Evolutionary conservation across 2,888 invertebrate genomes (phyloP), one percentile per base, ranked within the genome.

Genomic region (Dilophus febrilis): DNA sequence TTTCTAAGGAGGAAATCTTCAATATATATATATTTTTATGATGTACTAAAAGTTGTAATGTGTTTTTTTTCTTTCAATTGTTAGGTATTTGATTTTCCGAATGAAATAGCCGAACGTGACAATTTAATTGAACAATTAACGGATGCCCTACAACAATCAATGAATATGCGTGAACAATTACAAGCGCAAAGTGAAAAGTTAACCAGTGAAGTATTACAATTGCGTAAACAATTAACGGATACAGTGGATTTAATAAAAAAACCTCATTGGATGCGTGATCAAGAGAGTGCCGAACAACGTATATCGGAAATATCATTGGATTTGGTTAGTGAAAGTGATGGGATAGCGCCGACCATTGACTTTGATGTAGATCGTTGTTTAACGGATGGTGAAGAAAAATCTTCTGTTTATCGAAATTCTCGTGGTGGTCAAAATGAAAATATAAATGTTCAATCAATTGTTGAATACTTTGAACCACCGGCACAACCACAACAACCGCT

Each of bases 41-140:
- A n/a, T n/a, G n/a, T n/a, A n/a, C n/a, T n/a, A n/a, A n/a, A n/a
- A n/a, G n/a, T n/a, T n/a, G n/a, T n/a, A n/a, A n/a, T n/a, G n/a
- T n/a, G n/a, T n/a, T n/a, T n/a, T n/a, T n/a, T n/a, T n/a, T n/a
- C n/a, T n/a, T n/a, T n/a, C n/a, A n/a, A n/a, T 54, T 69, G 69
- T 54, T 61, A 82, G 80, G 67, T 79, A 52, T 68, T 74, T 57
- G 79, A 83, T 59, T 79, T 76, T 57, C 77, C 80, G 57, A 68
- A 67, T 50, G 77, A 77, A 49, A 64, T 84, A 42, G 64, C 66
- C 11, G 71, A 75, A 48, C 74, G 82, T 51, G 79, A 83, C 53
- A 68, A 71, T 49, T 58, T 78, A 52, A 83, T 84, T 48, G 71
- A 75, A 51, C 74, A 81, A 59, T 66, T 84, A 42, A 77, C 74